Conservation (phyloP, 2,113 vertebrate genomes). For the Origma solitaria region DNA sequence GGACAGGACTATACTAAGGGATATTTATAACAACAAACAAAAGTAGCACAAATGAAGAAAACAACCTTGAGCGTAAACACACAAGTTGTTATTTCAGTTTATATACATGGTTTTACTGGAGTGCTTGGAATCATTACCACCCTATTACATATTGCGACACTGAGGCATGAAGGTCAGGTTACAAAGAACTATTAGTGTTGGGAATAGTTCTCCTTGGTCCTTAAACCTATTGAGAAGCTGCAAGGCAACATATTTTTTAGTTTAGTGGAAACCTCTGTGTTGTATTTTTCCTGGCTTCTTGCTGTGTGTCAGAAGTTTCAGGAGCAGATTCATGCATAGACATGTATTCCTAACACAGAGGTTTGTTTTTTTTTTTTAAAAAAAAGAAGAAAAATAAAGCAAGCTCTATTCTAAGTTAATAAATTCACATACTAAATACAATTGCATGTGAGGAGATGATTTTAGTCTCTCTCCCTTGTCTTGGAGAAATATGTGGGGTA, state of each 20-base stretch:
- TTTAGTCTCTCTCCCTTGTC: not conserved
- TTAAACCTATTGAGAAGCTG: not conserved
- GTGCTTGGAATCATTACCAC: not conserved
- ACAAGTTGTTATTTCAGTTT: not conserved
- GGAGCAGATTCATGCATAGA: not conserved
- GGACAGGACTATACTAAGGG: not conserved
- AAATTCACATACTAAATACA: not conserved
- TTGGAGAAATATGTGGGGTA: not conserved
- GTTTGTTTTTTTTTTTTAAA: too few species aligned
- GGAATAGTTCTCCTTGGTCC: not conserved
- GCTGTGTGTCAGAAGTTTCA: not conserved
- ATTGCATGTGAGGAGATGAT: not conserved
- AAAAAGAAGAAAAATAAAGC: not conserved
- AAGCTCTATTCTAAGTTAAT: not conserved
- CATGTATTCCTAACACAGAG: fast-evolving
- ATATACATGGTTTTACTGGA: not conserved
- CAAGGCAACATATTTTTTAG: not conserved
- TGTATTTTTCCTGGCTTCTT: not conserved
- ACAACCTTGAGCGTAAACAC: not conserved
- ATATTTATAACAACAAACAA: not conserved
- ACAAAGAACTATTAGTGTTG: not conserved
- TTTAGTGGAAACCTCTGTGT: not conserved
- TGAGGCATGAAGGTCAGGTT: not conserved
- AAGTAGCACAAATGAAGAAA: not conserved
- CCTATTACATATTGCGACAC: not conserved